Evolutionary conservation across 2,888 invertebrate species (phyloP), one percentile per base, ranked within the genome.

Genomic region (Podotricha telesiphe): DNA sequence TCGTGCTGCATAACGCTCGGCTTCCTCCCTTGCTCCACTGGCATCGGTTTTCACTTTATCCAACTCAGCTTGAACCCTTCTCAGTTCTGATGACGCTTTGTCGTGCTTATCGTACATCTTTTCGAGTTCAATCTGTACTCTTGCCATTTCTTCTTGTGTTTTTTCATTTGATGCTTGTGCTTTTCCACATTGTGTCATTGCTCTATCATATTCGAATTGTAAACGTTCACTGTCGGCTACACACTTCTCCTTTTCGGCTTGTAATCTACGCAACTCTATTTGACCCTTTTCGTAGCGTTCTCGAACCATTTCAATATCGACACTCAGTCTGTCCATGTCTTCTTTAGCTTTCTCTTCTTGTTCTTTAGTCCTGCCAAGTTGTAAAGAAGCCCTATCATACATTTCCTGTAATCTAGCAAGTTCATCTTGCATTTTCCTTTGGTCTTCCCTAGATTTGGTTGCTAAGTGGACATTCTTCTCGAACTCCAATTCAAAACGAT

Each of bases 41-140:
- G 95, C 95, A 72, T 97, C 97, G 73, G 94, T 88, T 69, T 95
- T 94, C 20, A 95, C 90, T 78, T 95, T 94, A 71, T 96, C 97
- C 65, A 96, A 93, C 77, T 97, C 97, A 0, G 94, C 94, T 81
- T 97, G 97, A 11, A 97, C 95, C 83, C 97, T 96, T 75, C 97
- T 94, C 74, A 97, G 93, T 80, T 98, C 98, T 13, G 95, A 94
- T 77, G 97, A 96, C 68, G 95, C 95, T 83, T 97, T 96, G 77
- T 98, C 98, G 80, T 97, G 96, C 78, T 98, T 97, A 80, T 98
- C 98, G 80, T 97, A 97, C 94, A 97, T 96, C 87, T 98, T 98
- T 83, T 98, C 98, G 55, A 97, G 94, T 88, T 98, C 98, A 64
- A 97, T 94, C 82, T 97, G 97, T 78, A 97, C 95, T 78, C 97